Conservation (phyloP, 2,113 vertebrate genomes). For the Ptyas mucosa region DNA sequence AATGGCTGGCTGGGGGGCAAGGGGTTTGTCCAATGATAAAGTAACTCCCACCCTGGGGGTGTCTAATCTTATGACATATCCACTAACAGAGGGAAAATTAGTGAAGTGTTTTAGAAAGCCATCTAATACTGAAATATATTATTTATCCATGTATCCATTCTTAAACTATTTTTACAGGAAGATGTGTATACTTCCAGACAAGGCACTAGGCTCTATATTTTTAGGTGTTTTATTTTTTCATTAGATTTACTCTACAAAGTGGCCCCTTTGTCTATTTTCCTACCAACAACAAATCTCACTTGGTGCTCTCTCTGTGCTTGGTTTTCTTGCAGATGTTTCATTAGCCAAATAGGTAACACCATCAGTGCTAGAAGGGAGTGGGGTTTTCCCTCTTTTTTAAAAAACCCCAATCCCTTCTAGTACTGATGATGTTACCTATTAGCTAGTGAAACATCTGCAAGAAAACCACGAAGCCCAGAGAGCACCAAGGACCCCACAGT, state of each 20-base stretch:
- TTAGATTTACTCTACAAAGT: neutral
- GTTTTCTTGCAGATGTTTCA: no score
- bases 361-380: no score
- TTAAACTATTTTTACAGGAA: neutral
- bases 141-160: neutral
- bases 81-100: neutral
- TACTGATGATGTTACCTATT: no score
- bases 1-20: neutral
- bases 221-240: neutral
- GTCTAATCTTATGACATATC: neutral
- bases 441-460: no score
- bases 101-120: neutral
- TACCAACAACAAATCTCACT: no score
- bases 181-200: neutral
- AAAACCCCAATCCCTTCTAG: no score
- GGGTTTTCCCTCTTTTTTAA: no score
- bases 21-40: neutral
- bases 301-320: no score
- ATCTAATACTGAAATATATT: neutral
- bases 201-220: neutral
- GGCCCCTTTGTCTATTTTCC: neutral
- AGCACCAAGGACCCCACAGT: no score
- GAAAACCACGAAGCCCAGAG: no score
- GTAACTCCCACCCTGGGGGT: neutral
- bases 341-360: no score